phyloP scores from a whole-genome alignment of 2,797 vertebrate species.

The Spinus pinus region DNA sequence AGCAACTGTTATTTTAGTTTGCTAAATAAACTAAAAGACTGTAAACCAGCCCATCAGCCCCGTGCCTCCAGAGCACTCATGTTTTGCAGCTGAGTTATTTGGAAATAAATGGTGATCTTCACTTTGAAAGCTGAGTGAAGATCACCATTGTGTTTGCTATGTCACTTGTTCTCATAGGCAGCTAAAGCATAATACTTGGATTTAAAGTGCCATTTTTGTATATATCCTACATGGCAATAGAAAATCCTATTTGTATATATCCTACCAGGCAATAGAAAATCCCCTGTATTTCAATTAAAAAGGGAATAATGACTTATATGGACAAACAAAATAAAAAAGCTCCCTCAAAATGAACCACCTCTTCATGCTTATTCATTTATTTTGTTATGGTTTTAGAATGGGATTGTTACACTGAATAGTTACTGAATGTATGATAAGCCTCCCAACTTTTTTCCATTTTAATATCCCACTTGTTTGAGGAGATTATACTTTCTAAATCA shows the following conservation, averaged over 20 bases:
- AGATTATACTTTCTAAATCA: not conserved
- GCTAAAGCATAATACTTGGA: not conserved
- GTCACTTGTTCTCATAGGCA: not conserved
- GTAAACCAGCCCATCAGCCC: not conserved
- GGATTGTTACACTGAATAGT: not conserved
- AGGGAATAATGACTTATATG: not conserved
- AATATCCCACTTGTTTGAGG: not conserved
- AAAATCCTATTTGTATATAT: not conserved
- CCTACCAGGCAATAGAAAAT: not conserved
- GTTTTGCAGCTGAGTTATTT: not conserved
- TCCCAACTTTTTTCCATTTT: not conserved
- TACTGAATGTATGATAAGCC: not conserved
- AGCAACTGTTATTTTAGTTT: slow-evolving; percentile 38
- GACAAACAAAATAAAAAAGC: not conserved
- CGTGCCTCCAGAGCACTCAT: not conserved
- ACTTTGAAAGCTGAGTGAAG: not conserved
- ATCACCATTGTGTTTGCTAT: not conserved
- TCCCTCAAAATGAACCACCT: not conserved
- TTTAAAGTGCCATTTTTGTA: not conserved
- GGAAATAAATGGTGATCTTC: not conserved
- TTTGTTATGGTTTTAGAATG: not conserved
- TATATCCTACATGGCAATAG: not conserved
- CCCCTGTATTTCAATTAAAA: not conserved
- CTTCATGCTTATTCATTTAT: not conserved
- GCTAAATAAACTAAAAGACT: slow-evolving; percentile 52